Evolutionary conservation across 1,140 invertebrate species (phyloP).

Genomic region (Pseudachorutes palmiensis): DNA sequence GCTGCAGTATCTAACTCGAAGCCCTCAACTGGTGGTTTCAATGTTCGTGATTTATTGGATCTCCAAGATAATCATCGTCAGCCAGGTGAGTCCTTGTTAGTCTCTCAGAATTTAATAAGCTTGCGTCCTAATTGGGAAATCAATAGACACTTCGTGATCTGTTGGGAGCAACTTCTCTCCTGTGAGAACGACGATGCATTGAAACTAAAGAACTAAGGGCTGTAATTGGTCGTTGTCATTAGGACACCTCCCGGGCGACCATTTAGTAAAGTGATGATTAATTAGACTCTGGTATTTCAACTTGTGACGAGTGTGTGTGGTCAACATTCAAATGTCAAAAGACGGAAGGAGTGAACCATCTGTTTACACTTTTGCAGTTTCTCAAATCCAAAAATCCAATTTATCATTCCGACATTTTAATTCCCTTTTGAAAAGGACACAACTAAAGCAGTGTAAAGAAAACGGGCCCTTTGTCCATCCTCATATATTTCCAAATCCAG

Average conservation of each 20-base stretch:
- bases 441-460: background rate
- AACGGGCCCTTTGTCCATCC: background rate
- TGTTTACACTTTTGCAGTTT: background rate
- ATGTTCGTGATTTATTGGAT: slow-evolving; percentile 13
- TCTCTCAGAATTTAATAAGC: background rate
- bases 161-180: background rate
- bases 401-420: slow-evolving; percentile 5
- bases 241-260: background rate
- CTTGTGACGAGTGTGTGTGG: background rate
- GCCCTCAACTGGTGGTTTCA: slow-evolving; percentile 12
- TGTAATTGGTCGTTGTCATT: background rate
- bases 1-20: background rate
- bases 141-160: background rate
- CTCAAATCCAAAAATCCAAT: background rate
- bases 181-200: background rate
- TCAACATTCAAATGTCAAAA: background rate
- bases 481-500: background rate
- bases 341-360: background rate
- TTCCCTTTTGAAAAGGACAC: background rate
- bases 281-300: background rate
- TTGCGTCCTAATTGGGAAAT: background rate
- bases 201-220: background rate
- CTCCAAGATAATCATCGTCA: slow-evolving; percentile 8
- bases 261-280: slow-evolving; percentile 1
- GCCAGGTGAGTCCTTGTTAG: background rate